Base-by-base conservation (phyloP, 2,888 invertebrate genomes). In the Saturnia japonica region DNA sequence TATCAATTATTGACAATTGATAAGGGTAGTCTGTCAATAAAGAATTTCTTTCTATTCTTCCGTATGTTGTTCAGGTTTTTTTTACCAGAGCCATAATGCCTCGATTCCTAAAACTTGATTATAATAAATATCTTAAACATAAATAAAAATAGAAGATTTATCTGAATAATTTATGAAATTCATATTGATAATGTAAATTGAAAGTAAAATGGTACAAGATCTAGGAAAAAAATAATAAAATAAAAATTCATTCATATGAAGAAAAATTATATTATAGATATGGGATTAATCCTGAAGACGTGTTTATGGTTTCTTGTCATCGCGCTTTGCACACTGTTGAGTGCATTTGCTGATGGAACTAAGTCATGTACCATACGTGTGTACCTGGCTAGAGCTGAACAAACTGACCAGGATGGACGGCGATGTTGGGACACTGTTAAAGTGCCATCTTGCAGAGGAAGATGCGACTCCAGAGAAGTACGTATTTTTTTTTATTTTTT, bases 401-500 rank as follows among this genome's bases (percentile, higher is more conserved):
- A 96, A 79, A 86, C 90, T 0, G 96, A 96, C 78, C 91, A 91
- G 42, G 91, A 93, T 43, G 97, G 97, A 0, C 94, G 95, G 19
- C 95, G 95, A 72, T 97, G 97, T 84, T 96, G 96, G 96, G 97
- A 97, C 80, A 93, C 94, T 69, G 95, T 97, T 16, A 95, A 95
- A 57, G 96, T 97, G 0, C 95, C 96, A 84, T 96, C 97, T 0
- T 97, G 97, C 84, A 97, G 97, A 94, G 97, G 97, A 25, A 93
- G 97, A 68, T 98, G 97, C 82, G 97, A 97, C 85, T 97, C 97
- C 0, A 96, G 96, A 84, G 97, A 97, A 95, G 97, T 89, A 77
- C 34, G 12, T 25, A 45, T 42, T 14, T 25, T 12, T 57, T 57
- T 8, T 3, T 12, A 12, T 43, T n/a, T 51, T 51, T 51, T 54